Evolutionary conservation across 2,888 invertebrate species (phyloP), one percentile per base, ranked within the genome.

Genomic region (Augiades crinisus): DNA sequence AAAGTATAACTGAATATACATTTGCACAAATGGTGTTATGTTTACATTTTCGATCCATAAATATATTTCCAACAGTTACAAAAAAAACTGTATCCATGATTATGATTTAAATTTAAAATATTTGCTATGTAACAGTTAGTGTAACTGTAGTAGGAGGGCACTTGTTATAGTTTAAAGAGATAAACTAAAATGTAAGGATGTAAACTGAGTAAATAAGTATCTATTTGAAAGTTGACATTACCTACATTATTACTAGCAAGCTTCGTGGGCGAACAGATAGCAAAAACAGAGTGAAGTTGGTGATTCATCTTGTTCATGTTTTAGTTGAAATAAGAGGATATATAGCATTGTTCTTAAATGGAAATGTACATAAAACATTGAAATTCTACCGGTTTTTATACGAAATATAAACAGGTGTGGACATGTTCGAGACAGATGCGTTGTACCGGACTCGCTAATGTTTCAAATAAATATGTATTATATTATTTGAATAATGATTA

Each of bases 351-450:
- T 3, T 19, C 10, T 10, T 13, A 17, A 49, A 19, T 34, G 34
- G n/a, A 17, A 27, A 13, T 14, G n/a, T n/a, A 19, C 5, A 19
- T 27, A 49, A 43, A 7, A 34, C 24, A 34, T 49, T 49, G 19
- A 19, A 49, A 49, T 17, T 41, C 27, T 43, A 49, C 49, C 49
- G 49, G 49, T 49, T 49, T 49, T 49, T 27, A 14, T 4, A 34
- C 34, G 36, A 41, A 49, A 41, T 47, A 37, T 52, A 52, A 55
- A 55, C 55, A 55, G 52, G 47, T 53, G 55, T 21, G 47, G 40
- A 45, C 45, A 49, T 30, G 36, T 1, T 30, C n/a, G 12, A 5
- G 30, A 12, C 30, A 12, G 30, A 30, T 30, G 12, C 30, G n/a
- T n/a, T 12, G 12, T 1, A 12, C 12, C n/a, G 5, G 5, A 30